phyloP scores from a whole-genome alignment of 1,140 invertebrate species.

The Heliconius nattereri region DNA sequence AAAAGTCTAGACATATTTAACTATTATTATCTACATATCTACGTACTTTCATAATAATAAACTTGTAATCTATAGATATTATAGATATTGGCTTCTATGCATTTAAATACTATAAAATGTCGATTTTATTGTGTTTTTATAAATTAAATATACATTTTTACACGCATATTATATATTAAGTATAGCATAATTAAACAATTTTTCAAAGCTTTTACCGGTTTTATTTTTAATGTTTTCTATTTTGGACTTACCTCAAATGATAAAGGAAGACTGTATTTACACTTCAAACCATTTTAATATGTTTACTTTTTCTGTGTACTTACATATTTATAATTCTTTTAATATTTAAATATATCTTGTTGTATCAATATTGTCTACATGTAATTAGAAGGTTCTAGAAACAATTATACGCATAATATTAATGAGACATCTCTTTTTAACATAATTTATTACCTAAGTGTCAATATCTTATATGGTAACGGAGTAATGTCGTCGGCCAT shows the following conservation, averaged over 20 bases:
- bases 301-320: constrained; percentile 19
- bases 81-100: neutral
- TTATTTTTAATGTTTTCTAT: neutral
- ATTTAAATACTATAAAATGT: neutral
- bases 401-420: constrained; percentile 28
- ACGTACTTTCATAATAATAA: neutral
- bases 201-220: neutral
- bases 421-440: constrained; percentile 25
- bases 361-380: constrained; percentile 19
- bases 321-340: constrained; percentile 7
- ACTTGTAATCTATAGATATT: neutral
- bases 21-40: neutral
- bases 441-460: constrained; percentile 27
- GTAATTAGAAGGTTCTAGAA: constrained; percentile 25
- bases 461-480: constrained; percentile 44
- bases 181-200: constrained; percentile 1
- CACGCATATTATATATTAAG: neutral
- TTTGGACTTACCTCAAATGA: constrained; percentile 21
- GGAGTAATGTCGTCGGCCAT: constrained; percentile 59
- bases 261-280: constrained; percentile 29
- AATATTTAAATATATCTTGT: constrained; percentile 20
- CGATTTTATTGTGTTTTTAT: neutral
- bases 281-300: constrained; percentile 18
- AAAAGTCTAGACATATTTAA: neutral
- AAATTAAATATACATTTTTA: constrained; percentile 8